Conservation (phyloP, 2,888 invertebrate genomes). For the Callyntrura sp. region DNA sequence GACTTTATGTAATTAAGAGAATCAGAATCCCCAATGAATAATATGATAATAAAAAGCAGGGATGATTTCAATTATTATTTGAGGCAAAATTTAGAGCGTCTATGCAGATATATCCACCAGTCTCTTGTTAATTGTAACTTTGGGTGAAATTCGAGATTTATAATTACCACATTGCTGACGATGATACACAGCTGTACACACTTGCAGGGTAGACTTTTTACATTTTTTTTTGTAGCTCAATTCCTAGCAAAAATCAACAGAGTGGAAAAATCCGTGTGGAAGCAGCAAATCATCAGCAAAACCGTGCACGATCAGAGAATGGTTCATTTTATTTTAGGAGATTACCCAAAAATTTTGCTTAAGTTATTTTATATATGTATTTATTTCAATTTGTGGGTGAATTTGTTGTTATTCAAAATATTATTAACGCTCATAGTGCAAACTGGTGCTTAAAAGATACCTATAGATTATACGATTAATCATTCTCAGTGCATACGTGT, state of each 20-base stretch:
- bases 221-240: too few species aligned
- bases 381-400: too few species aligned
- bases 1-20: constrained; percentile 28
- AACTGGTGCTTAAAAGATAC: too few species aligned
- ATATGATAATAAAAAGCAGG: not conserved
- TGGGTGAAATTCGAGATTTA: not conserved
- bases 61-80: not conserved
- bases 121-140: not conserved
- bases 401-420: too few species aligned
- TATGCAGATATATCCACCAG: not conserved
- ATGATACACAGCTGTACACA: not conserved
- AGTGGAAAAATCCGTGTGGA: not conserved
- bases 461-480: too few species aligned
- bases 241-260: not conserved
- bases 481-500: too few species aligned
- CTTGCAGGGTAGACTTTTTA: too few species aligned
- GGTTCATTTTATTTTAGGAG: not conserved
- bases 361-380: too few species aligned
- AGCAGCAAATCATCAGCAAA: not conserved
- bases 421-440: too few species aligned
- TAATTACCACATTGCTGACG: not conserved
- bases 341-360: not conserved
- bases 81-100: not conserved
- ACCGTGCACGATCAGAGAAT: not conserved
- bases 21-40: constrained; percentile 52